A percentile compares a stretch with the other conserved stretches of the same genome.
Conservation (phyloP, 2,797 vertebrate species). For the Mareca strepera region DNA sequence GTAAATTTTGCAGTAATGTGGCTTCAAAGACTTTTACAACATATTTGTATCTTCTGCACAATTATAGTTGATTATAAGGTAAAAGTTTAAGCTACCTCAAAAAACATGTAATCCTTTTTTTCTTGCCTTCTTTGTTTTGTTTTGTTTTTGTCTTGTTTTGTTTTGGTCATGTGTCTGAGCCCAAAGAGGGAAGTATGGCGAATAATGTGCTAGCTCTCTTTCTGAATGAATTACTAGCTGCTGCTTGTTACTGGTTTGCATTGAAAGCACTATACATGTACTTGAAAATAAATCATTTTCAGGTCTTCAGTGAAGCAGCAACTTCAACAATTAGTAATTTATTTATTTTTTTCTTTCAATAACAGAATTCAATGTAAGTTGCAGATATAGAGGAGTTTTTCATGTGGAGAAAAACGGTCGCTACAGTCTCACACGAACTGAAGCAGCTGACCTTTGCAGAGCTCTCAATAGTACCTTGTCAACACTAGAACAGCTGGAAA, state of each 20-base stretch:
- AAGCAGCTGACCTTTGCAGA: slow-evolving; percentile 80
- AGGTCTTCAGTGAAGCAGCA: neutral
- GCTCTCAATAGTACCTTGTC: slow-evolving; percentile 81
- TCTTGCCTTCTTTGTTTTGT: neutral
- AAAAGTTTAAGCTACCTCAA: neutral
- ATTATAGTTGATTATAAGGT: neutral
- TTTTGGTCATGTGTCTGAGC: neutral
- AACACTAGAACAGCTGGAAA: slow-evolving; percentile 73
- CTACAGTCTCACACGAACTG: slow-evolving; percentile 79
- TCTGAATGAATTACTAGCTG: neutral
- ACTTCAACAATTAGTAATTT: neutral
- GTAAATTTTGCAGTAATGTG: neutral
- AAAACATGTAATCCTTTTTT: neutral
- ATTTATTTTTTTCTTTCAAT: neutral
- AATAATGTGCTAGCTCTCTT: neutral
- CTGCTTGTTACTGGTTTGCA: neutral
- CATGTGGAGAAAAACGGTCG: slow-evolving; percentile 83
- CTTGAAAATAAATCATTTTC: neutral
- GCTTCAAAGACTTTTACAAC: neutral
- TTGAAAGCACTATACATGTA: neutral
- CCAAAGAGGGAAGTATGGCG: neutral
- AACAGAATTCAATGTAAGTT: slow-evolving; percentile 79
- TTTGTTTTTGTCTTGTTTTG: neutral
- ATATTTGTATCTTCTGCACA: neutral
- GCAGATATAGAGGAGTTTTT: slow-evolving; percentile 86